A percentile compares a stretch with the other conserved stretches of the same genome.
Conservation (phyloP, 2,888 invertebrate genomes). For the Epinotia bilunana region DNA sequence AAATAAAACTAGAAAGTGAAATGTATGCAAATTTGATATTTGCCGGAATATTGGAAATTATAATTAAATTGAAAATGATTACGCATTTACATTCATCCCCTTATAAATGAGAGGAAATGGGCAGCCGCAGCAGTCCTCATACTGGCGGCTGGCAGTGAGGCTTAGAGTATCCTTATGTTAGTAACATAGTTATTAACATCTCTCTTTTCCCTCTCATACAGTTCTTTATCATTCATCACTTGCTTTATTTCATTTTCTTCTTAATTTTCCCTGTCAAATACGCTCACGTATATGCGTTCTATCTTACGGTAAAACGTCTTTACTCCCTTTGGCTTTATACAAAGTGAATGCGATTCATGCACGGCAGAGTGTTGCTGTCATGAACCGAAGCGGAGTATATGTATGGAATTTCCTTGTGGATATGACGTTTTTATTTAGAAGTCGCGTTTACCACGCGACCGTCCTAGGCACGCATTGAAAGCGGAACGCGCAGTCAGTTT, state of each 20-base stretch:
- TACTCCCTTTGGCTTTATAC: not conserved
- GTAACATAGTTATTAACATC: too few relatives aligned
- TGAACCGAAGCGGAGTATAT: not conserved
- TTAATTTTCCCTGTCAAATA: slow-evolving; percentile 11
- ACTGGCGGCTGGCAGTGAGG: too few relatives aligned
- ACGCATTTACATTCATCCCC: too few relatives aligned
- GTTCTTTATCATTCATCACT: not conserved
- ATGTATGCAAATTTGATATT: not conserved
- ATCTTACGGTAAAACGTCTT: not conserved
- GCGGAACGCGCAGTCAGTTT: slow-evolving; percentile 38
- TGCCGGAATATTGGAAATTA: not conserved
- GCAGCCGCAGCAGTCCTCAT: too few relatives aligned
- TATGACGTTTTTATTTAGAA: slow-evolving; percentile 3
- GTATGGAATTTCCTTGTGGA: not conserved
- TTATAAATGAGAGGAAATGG: too few relatives aligned
- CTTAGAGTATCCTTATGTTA: too few relatives aligned
- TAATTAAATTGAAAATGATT: too few relatives aligned
- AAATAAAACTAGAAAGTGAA: not conserved
- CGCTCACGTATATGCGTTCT: not conserved
- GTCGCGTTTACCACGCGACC: slow-evolving; percentile 21
- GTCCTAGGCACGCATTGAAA: slow-evolving; percentile 30
- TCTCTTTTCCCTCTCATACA: not conserved
- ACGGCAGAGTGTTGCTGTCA: not conserved
- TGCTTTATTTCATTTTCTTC: not conserved
- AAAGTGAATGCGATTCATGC: not conserved